Evolutionary conservation across 2,888 invertebrate species (phyloP), one percentile per base, ranked within the genome.

Genomic region (Drosophila subquinaria): DNA sequence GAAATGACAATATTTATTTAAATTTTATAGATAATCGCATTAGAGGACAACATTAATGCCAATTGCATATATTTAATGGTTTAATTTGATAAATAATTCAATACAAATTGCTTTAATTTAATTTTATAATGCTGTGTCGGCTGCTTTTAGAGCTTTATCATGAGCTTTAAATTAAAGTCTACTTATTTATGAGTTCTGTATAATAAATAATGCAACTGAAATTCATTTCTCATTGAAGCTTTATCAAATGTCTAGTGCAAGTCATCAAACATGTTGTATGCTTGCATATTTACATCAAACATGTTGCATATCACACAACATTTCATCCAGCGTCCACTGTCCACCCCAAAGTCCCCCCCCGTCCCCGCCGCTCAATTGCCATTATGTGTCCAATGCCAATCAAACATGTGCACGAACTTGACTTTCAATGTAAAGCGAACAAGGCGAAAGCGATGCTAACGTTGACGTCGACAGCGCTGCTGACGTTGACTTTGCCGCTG

Each of bases 371-470:
- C 48, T 40, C 55, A 36, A 63, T 48, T 50, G 48, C 51, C 60
- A 45, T 33, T 11, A 20, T 33, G 33, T 47, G 65, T 69, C 71
- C 89, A 89, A 89, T 87, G 88, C 73, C 89, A 89, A 81, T 82
- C 85, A 81, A 89, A 83, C 80, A 79, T 81, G 77, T 76, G 70
- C 69, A 86, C 89, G 88, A 90, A 84, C 91, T 85, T 88, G 90
- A 90, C 89, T 89, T 89, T 90, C 90, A 89, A 89, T 90, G 82
- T 55, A 72, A 81, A 75, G 82, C 88, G 81, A 71, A 88, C 89
- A 86, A 85, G 86, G 88, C 90, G 77, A 85, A 72, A 89, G 74
- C 80, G 82, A 70, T 61, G 87, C 50, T 52, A 55, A 9, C 60
- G 59, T 8, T 8, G 43, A 27, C 40, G 42, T 2, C 27, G 48